Percentiles rank a stretch among this genome's conserved stretches.
These are phyloP conservation scores for Passer domesticus DNA, from an alignment of 2,113 vertebrate species.

Conservation along the genomic window DNA sequence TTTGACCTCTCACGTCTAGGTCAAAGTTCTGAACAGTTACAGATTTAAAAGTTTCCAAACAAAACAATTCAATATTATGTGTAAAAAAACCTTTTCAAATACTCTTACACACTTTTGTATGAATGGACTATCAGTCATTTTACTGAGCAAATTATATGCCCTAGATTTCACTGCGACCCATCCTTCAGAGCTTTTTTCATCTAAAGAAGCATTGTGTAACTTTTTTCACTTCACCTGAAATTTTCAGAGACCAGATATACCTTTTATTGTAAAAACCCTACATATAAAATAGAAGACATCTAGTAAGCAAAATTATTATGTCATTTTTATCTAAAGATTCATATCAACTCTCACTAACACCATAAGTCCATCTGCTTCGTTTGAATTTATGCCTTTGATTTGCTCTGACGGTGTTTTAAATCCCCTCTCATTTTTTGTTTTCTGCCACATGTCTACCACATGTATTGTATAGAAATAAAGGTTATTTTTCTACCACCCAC, in stretches of 20 bases:
- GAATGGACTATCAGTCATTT: not conserved
- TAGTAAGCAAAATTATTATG: not conserved
- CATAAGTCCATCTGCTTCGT: slow-evolving; percentile 40
- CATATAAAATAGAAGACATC: not conserved
- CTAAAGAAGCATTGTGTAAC: not conserved
- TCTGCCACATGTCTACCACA: slow-evolving; percentile 62
- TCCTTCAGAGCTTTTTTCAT: not conserved
- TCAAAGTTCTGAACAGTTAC: slow-evolving; percentile 42
- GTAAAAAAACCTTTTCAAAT: slow-evolving; percentile 18
- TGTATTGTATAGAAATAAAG: slow-evolving; percentile 52
- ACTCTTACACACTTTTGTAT: not conserved
- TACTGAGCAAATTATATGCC: not conserved
- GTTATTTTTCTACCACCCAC: slow-evolving; percentile 44
- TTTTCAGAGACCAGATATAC: not conserved
- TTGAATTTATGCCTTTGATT: slow-evolving; percentile 52
- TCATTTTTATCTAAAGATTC: slow-evolving; percentile 11
- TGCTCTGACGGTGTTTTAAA: slow-evolving; percentile 48
- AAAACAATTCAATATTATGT: not conserved
- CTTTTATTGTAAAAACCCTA: not conserved
- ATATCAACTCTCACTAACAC: not conserved
- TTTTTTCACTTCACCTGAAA: not conserved
- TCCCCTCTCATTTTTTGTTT: slow-evolving; percentile 50
- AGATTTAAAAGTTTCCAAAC: slow-evolving; percentile 18
- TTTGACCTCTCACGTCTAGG: slow-evolving; percentile 45
- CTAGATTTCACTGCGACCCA: not conserved